Base-by-base conservation (phyloP, 2,888 invertebrate genomes). In the Agonum fuliginosum region DNA sequence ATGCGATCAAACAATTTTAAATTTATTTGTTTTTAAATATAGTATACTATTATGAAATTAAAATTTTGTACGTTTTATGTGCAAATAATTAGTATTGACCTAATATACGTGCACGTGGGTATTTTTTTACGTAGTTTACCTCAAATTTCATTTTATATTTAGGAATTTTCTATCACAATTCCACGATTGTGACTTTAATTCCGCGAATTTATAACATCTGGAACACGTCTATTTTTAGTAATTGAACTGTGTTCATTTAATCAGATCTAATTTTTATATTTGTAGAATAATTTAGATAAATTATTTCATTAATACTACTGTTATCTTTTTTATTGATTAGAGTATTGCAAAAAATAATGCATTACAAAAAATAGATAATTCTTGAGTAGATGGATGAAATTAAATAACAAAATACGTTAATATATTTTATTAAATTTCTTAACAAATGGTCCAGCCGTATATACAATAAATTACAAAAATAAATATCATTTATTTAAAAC, bases 401-500 rank as follows among this genome's bases (percentile, higher is more conserved):
- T 30, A 62, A 30, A 34, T 2, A 14, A 30, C 30, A 5, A 30
- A 8, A 30, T 30, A 30, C 8, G 58, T 17, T 62, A 67, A 41
- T n/a, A n/a, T n/a, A 67, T 20, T 41, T 67, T 67, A 67, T 41
- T 67, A n/a, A 3, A 0, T 20, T 20, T 30, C 22, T 41, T 19
- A 69, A 24, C 6, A 22, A 5, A 46, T 46, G 71, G 70, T 12
- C 48, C 46, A 17, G 70, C 70, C 70, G 48, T 48, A 48, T 48
- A 14, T 14, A 70, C 71, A 71, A 71, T 71, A 71, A 48, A 17
- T 71, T 71, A 71, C 71, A 71, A 71, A 71, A 71, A 71, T 71
- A 71, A 71, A 71, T 71, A 71, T 71, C 71, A 46, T 62, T 46
- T 46, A 65, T 30, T 22, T 30, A 30, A 46, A 27, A 17, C 58